Base-by-base conservation (phyloP, 2,113 vertebrate species). In the Plectropomus leopardus region DNA sequence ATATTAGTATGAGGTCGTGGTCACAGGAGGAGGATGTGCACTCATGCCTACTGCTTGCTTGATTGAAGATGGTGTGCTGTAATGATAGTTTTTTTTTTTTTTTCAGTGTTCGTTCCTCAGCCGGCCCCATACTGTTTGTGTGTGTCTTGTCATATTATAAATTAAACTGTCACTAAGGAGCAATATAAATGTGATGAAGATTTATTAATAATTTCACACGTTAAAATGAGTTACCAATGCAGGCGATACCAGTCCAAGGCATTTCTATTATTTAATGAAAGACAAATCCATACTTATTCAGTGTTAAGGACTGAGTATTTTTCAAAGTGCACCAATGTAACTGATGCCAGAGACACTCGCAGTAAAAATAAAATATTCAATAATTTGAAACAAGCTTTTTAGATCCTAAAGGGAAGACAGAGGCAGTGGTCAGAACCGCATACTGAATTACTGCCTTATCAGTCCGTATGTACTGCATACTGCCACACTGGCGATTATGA, bases 1-100 rank as follows among this genome's bases (percentile, higher is more conserved):
- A 48, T 7, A 88, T 93, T 87, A 93, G 77, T 53, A 66, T 76
- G 58, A 82, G 34, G 44, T 78, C 32, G 51, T 7, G 28, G 44
- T 73, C 60, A 64, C 64, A 21, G 58, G 68, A 34, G 59, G 11
- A 73, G 74, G 42, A 59, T 50, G 44, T 76, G 53, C 19, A 63
- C 40, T 81, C 63, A 65, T 11, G 23, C 28, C 23, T 67, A 57
- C 54, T 76, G 59, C 57, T n/a, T 69, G 55, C 44, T 85, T n/a
- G 44, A 74, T 76, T 51, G 80, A 40, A 59, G 47, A 66, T 34
- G 11, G 6, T 55, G 71, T 68, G 28, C 10, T 30, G 28, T 9
- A 34, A 82, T 9, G 1, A 68, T n/a, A 64, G 44, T 55, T n/a
- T n/a, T n/a, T n/a, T n/a, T n/a, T n/a, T n/a, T 28, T 73, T 69